Conservation (phyloP, 1,140 invertebrate species). For the Samia ricini region DNA sequence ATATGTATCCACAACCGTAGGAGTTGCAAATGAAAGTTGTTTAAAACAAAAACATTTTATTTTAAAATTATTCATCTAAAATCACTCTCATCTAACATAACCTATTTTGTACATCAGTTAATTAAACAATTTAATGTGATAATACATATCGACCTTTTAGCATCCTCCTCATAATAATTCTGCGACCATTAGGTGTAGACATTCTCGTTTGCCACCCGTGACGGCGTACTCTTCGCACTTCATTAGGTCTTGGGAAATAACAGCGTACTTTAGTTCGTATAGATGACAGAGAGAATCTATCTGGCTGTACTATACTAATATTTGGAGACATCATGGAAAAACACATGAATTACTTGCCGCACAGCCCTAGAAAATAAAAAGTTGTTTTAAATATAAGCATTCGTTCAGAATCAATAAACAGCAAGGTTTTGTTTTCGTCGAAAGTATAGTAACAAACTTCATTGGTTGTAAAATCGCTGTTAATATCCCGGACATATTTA, state of each 20-base stretch:
- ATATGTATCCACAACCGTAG: conserved; percentile 4
- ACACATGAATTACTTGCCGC: conserved; percentile 33
- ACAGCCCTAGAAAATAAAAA: conserved; percentile 36
- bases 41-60: conserved; percentile 26
- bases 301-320: conserved; percentile 44
- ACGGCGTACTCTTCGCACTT: conserved; percentile 82
- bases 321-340: conserved; percentile 25
- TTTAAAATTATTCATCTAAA: too few relatives aligned
- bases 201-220: conserved; percentile 85
- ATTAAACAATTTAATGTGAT: conserved; percentile 78
- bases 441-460: conserved; percentile 31
- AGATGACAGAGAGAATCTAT: conserved; percentile 43
- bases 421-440: neutral
- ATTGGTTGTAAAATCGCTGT: conserved; percentile 50
- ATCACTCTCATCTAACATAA: neutral
- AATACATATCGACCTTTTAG: conserved; percentile 85
- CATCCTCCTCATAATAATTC: conserved; percentile 85
- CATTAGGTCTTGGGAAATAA: conserved; percentile 86
- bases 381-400: neutral
- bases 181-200: conserved; percentile 82
- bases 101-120: neutral
- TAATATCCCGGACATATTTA: conserved; percentile 51
- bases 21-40: conserved; percentile 16
- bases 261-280: conserved; percentile 76
- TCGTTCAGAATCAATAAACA: neutral